phyloP scores from a whole-genome alignment of 2,888 invertebrate genomes.

The Aspidapion aeneum region DNA sequence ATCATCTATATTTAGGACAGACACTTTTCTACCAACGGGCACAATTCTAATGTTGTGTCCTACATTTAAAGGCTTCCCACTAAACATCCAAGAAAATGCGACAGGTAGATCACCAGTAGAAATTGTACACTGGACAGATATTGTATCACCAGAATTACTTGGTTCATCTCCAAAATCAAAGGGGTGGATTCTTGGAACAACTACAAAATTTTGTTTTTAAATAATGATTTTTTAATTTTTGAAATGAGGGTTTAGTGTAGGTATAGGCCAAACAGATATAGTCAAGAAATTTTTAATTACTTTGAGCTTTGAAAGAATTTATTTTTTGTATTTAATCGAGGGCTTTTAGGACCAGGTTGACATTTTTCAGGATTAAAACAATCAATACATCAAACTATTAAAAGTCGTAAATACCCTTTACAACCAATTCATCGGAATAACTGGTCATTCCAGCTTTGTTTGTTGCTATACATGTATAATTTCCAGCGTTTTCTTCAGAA shows the following conservation, averaged over 20 bases:
- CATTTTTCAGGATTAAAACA: conserved; percentile 55
- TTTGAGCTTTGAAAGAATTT: no score
- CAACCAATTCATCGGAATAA: conserved; percentile 50
- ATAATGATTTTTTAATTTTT: conserved; percentile 49
- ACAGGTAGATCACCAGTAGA: conserved; percentile 79
- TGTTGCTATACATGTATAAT: conserved; percentile 55
- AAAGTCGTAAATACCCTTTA: conserved; percentile 57
- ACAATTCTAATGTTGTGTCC: conserved; percentile 51
- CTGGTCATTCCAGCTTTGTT: conserved; percentile 52
- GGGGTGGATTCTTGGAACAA: conserved; percentile 61
- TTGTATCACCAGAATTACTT: conserved; percentile 38
- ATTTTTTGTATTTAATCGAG: not conserved
- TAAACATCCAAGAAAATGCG: conserved; percentile 70
- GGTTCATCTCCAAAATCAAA: conserved; percentile 54
- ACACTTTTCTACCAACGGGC: conserved; percentile 54
- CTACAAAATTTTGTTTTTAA: conserved; percentile 45
- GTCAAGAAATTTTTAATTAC: no score
- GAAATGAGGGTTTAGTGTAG: conserved; percentile 41
- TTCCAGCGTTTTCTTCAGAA: conserved; percentile 52
- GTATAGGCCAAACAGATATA: no score
- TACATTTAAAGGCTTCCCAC: conserved; percentile 56
- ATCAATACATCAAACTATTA: conserved; percentile 50
- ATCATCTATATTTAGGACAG: conserved; percentile 62
- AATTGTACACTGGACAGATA: conserved; percentile 61
- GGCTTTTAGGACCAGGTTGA: not conserved